A percentile compares a stretch with the other conserved stretches of the same genome.
phyloP scores from a whole-genome alignment of 2,888 invertebrate species.

The Hypercompe scribonia region DNA sequence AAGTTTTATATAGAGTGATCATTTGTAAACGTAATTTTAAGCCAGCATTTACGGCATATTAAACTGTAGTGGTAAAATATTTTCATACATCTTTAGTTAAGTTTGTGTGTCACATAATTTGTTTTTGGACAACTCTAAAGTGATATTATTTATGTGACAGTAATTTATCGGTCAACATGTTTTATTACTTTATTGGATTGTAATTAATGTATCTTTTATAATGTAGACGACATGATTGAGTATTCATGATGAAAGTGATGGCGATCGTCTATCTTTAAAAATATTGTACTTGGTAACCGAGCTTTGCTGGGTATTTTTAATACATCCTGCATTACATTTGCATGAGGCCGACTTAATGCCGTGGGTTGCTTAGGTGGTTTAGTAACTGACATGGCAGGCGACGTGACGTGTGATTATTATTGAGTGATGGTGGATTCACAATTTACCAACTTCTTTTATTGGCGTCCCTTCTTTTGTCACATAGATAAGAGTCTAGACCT shows the following conservation, averaged over 20 bases:
- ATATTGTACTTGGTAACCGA: no score
- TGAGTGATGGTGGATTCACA: no score
- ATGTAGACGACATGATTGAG: not conserved
- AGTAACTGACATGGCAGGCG: no score
- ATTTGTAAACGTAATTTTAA: not conserved
- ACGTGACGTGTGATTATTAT: no score
- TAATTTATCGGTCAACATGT: not conserved
- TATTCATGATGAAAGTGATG: not conserved
- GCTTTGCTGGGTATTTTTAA: no score
- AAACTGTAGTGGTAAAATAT: not conserved
- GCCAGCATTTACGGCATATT: constrained; percentile 1
- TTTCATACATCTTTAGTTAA: not conserved
- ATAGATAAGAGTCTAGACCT: no score
- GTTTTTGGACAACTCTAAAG: not conserved
- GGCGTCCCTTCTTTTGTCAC: no score
- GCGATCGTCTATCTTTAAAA: not conserved
- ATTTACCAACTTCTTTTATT: no score
- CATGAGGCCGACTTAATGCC: no score
- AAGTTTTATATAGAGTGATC: constrained; percentile 17
- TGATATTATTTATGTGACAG: not conserved
- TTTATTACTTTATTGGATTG: not conserved
- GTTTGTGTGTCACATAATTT: constrained; percentile 1
- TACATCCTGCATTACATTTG: no score
- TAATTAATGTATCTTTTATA: not conserved
- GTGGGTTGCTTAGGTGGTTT: no score